Base-by-base conservation (phyloP, 1,140 invertebrate species). In the Hesperophylax magnus region DNA sequence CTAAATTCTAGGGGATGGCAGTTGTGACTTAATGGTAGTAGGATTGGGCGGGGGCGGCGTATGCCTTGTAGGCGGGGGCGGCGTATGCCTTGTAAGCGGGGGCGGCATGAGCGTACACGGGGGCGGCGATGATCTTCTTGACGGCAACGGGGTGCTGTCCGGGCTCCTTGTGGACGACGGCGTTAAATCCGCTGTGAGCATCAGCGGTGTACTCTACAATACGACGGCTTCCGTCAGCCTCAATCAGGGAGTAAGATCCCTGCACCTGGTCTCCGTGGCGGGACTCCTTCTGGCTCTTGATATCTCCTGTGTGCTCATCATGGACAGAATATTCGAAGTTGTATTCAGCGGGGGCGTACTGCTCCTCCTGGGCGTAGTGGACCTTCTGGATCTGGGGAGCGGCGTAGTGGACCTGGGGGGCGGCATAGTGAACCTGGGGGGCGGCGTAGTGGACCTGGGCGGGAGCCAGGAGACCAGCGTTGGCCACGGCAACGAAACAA, bases 121-220 rank as follows among this genome's bases (percentile, higher is more conserved):
- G 82, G 77, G 86, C 82, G 63, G 76, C 74, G n/a, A 69, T 77
- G 74, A 56, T 75, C 80, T 54, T 78, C 71, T 60, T 76, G 86
- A 82, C 85, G 72, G 84, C 85, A n/a, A 88, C 88, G 72, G 88
- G 87, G 31, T 89, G 88, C 63, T 89, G 86, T 18, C 89, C 87
- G 3, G 90, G 88, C 85, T 93, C 92, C 4, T 91, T 89, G 67
- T 90, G 90, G 9, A 95, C 91, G 20, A 93, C 88, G 1, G 94
- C 94, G 87, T 94, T 92, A 86, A 94, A 94, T 82, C 94, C 94
- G 84, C 91, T 93, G 85, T 94, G 91, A 18, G 93, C 91, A 85
- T 95, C 94, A 77, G 94, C 93, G 53, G 93, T 94, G 88, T 95
- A 95, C 39, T 94, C 92, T 65, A 95, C 94, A 82, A 93, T 93